Base-by-base conservation (phyloP, 2,113 vertebrate species). In the Albula glossodonta region DNA sequence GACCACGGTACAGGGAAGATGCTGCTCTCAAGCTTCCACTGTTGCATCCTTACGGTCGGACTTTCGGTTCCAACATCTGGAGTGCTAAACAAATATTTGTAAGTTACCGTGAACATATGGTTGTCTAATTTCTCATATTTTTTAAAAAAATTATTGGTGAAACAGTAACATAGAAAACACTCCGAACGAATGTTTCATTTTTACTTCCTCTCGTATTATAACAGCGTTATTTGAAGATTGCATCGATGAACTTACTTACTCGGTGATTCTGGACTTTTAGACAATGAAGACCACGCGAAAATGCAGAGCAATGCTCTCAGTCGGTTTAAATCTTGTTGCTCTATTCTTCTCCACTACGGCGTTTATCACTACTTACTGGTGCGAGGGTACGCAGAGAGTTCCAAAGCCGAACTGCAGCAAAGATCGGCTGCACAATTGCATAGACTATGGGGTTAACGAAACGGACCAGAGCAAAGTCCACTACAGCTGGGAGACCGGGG, bases 401-500 rank as follows among this genome's bases (percentile, higher is more conserved):
- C 93, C 94, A 87, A 96, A 96, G 66, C 95, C 95, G 0, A 93
- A 93, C 87, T 96, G 95, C 92, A 94, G 91, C 87, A 94, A 93
- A 89, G 90, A 93, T 85, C 88, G 96, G 86, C 95, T 95, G 85
- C 94, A 96, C 93, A 95, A 97, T 92, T 98, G 97, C 91, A 97
- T 97, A 88, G 95, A 97, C 95, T 96, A 97, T 89, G 95, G 96
- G 4, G 95, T 96, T 86, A 98, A 97, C 92, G 96, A 97, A 89
- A 93, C 94, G 0, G 93, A 93, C 87, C 95, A 96, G 13, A 96
- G 96, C 90, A 96, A 96, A 87, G 96, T 96, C 93, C 96, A 95
- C 53, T 98, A 98, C 95, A 98, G 97, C 96, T 98, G 97, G 97
- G 97, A 98, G 94, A 96, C 97, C 0, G 97, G 97, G 79, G 97